Percentiles rank a stretch among this genome's conserved stretches.
These are phyloP conservation scores for Trichogramma dendrolimi DNA, from an alignment of 2,888 invertebrate genomes.

Conservation along the genomic window DNA sequence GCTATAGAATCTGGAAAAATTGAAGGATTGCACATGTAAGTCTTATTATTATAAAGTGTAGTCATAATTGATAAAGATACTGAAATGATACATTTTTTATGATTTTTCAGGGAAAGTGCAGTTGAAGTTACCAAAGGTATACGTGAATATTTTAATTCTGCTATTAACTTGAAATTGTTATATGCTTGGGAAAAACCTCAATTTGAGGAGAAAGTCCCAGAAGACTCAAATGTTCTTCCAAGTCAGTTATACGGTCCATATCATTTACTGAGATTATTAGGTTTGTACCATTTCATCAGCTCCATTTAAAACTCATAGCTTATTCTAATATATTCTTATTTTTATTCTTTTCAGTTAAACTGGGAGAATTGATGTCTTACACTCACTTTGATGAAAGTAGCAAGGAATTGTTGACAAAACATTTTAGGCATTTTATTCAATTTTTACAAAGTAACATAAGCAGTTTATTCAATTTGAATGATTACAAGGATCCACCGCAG, in stretches of 20 bases:
- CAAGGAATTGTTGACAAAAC: constrained; percentile 74
- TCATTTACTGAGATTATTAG: constrained; percentile 85
- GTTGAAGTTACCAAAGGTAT: constrained; percentile 62
- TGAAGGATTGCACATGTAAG: constrained; percentile 64
- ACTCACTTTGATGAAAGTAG: constrained; percentile 84
- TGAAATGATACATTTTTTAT: constrained; percentile 6
- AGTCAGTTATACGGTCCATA: constrained; percentile 85
- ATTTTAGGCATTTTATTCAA: constrained; percentile 87
- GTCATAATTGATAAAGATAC: constrained; percentile 8
- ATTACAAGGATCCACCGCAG: constrained; percentile 81
- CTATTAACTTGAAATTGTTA: constrained; percentile 83
- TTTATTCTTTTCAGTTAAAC: constrained; percentile 56
- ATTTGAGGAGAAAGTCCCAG: constrained; percentile 76
- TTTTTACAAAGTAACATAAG: constrained; percentile 79
- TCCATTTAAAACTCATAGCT: background rate
- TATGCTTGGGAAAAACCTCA: constrained; percentile 93
- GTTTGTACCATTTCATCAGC: constrained; percentile 30
- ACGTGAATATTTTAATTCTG: constrained; percentile 89
- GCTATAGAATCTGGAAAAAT: constrained; percentile 76
- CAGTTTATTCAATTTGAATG: constrained; percentile 74
- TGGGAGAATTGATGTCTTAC: constrained; percentile 86
- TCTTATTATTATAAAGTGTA: constrained; percentile 9
- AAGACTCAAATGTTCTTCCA: constrained; percentile 73
- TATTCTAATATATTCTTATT: constrained; percentile 1
- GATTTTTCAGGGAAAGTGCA: constrained; percentile 40